These are phyloP conservation scores for Nebria brevicollis DNA, from an alignment of 2,888 invertebrate genomes.

Conservation along the genomic window DNA sequence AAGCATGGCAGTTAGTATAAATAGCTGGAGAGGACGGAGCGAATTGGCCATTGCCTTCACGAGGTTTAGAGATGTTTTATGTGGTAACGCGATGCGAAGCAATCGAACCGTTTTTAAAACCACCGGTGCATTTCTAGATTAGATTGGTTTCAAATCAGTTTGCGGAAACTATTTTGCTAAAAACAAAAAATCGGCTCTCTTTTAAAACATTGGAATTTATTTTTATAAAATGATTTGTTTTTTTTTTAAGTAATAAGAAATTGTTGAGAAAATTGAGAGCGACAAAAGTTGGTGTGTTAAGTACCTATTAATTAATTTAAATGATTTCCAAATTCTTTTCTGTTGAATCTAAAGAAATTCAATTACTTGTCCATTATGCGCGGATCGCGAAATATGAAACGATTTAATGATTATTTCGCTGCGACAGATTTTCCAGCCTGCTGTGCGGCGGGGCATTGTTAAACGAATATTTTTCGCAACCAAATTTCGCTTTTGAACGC, in stretches of 20 bases:
- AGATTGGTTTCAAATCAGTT: neutral
- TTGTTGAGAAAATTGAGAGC: too few relatives aligned
- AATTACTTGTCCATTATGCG: neutral
- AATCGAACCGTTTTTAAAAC: conserved; percentile 27
- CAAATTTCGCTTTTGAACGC: neutral
- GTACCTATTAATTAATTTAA: too few relatives aligned
- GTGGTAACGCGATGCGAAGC: conserved; percentile 12
- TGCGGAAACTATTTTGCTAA: neutral
- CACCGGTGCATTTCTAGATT: conserved; percentile 8
- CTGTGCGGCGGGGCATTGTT: neutral
- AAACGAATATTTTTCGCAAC: neutral
- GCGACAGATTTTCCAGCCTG: neutral
- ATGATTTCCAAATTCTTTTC: neutral
- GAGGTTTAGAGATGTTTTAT: conserved; percentile 46
- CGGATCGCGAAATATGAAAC: neutral
- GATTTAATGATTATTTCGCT: neutral
- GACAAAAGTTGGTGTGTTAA: too few relatives aligned
- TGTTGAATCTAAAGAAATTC: neutral
- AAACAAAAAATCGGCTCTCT: neutral
- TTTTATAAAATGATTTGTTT: too few relatives aligned
- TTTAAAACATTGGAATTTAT: too few relatives aligned
- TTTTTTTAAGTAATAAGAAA: too few relatives aligned
- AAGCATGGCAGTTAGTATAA: conserved; percentile 46
- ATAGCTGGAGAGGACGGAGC: conserved; percentile 32
- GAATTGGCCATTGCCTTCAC: conserved; percentile 40